Conservation (phyloP, 2,888 invertebrate genomes). For the Thumatha senex region DNA sequence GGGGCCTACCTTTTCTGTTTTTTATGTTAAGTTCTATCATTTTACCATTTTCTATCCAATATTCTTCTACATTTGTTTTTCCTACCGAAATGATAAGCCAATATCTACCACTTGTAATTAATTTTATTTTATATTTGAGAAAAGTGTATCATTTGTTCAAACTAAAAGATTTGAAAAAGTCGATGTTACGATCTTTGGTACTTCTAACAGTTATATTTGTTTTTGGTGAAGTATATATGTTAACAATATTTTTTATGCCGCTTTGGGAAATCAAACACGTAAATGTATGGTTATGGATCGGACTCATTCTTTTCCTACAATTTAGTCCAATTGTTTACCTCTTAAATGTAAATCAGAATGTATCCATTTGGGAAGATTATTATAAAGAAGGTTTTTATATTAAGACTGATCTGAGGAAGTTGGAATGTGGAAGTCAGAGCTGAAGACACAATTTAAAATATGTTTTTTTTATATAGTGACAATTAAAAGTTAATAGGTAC, state of each 20-base stretch:
- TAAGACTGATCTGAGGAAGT: no score
- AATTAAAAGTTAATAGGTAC: no score
- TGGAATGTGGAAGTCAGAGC: no score
- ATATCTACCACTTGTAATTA: background rate
- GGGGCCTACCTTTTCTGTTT: slow-evolving; percentile 5
- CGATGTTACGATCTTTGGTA: slow-evolving; percentile 1
- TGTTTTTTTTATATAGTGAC: no score
- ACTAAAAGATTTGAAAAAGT: background rate
- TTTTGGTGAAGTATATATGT: slow-evolving; percentile 11
- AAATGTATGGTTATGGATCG: background rate
- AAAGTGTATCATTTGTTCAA: background rate
- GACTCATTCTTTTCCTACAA: background rate
- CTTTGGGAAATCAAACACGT: background rate
- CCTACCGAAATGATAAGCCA: background rate
- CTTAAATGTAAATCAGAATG: background rate
- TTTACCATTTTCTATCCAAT: background rate
- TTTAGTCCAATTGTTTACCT: slow-evolving; percentile 1
- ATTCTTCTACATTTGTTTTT: background rate
- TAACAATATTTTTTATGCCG: slow-evolving; percentile 1
- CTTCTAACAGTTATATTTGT: slow-evolving; percentile 18
- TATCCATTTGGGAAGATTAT: background rate
- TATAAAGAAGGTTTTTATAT: background rate
- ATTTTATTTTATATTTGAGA: background rate
- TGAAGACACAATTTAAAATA: no score
- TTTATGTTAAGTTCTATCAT: background rate